Base-by-base conservation (phyloP, 1,140 invertebrate species). In the Pseudoatta argentina region DNA sequence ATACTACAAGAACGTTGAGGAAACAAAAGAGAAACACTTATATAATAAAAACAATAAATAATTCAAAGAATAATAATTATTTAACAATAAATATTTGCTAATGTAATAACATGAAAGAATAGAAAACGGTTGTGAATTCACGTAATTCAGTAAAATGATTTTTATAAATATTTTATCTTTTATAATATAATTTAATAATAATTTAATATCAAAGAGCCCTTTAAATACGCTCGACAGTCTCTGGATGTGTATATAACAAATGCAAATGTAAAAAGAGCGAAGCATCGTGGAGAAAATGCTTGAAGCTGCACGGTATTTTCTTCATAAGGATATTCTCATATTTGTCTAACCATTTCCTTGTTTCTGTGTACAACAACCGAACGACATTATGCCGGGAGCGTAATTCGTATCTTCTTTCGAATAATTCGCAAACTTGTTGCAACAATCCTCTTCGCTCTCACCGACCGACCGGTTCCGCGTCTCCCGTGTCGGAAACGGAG, bases 391-490 rank as follows among this genome's bases (percentile, higher is more conserved):
- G 55, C 39, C 39, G 30, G 18, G 24, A 75, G 39, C 79, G 63
- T 81, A 81, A 81, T 83, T 61, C 69, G 24, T 83, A 75, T 83
- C 72, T 83, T 83, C 79, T 73, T 83, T 73, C 39, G 55, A 83
- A 83, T 44, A 83, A 83, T 83, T 83, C 69, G 69, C 69, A 30
- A 73, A 83, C 79, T 83, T 73, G 79, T 83, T 83, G 67, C 39
- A 53, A 83, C 69, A 73, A 83, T 75, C 55, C 69, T 57, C 27
- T 30, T 48, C 67, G 69, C 69, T 83, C 69, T 83, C 79, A 83
- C 39, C 69, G 55, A 48, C 34, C 53, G 21, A 72, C 53, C 53
- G 53, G 53, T 82, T n/a, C 14, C 24, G 55, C 61, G 59, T 63
- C 34, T 18, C 63, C 51, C 39, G 16, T 59, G 53, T 39, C 64